Percentiles rank a stretch among this genome's conserved stretches.
These are phyloP conservation scores for Rhinoptilus africanus DNA, from an alignment of 2,113 vertebrate genomes.

Conservation along the genomic window DNA sequence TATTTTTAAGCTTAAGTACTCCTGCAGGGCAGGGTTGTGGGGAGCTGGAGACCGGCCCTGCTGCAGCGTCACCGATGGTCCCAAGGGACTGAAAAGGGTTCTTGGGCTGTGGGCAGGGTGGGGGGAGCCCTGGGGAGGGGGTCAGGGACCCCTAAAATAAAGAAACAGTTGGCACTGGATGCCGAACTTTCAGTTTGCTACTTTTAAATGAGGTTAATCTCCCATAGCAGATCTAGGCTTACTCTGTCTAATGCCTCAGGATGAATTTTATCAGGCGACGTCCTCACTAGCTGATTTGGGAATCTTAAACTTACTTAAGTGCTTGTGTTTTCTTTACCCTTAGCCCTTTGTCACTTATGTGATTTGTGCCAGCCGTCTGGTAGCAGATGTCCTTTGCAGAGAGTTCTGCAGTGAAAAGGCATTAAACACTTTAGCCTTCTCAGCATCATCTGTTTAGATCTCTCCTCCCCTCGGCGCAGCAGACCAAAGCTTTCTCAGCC, in stretches of 20 bases:
- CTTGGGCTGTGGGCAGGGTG: neutral
- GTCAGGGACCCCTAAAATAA: neutral
- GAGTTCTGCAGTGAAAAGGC: neutral
- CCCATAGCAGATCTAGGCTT: neutral
- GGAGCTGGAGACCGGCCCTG: neutral
- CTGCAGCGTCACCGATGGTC: neutral
- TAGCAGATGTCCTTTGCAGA: neutral
- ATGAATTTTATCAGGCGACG: neutral
- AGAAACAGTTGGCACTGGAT: neutral
- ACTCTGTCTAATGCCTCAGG: neutral
- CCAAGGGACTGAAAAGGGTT: neutral
- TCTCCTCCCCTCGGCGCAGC: neutral
- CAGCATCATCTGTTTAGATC: neutral
- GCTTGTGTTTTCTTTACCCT: neutral
- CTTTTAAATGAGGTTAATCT: neutral
- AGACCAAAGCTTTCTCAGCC: constrained; percentile 10
- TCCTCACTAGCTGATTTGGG: neutral
- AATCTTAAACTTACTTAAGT: neutral
- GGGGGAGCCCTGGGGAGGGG: neutral
- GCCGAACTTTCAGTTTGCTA: neutral
- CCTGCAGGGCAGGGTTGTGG: neutral
- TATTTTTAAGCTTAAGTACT: constrained; percentile 14
- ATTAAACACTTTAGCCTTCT: neutral
- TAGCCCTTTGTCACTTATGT: neutral
- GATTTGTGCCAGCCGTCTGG: neutral